Conservation (phyloP, 2,888 invertebrate genomes). For the Tinea pellionella region DNA sequence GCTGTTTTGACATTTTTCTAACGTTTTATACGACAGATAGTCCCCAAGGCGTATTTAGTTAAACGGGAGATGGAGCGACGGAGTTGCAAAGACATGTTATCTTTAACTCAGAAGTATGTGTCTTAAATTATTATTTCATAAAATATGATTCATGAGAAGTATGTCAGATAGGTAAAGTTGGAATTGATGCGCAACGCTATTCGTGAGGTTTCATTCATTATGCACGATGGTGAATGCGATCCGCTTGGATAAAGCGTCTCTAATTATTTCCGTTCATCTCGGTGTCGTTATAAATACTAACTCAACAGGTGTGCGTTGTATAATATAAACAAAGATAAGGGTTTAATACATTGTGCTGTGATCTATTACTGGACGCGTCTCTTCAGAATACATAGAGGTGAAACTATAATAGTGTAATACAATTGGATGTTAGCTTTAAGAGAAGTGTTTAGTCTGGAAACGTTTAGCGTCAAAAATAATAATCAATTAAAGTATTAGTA, state of each 20-base stretch:
- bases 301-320: slow-evolving; percentile 11
- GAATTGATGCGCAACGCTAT: slow-evolving; percentile 6
- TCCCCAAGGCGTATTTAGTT: no score
- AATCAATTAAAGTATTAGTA: no score
- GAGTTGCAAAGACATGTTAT: no score
- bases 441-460: no score
- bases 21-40: no score
- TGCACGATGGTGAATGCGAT: slow-evolving; percentile 49
- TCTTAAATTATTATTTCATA: not conserved
- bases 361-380: not conserved
- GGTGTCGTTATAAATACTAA: slow-evolving; percentile 8
- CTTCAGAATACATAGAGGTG: not conserved
- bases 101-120: no score
- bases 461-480: no score
- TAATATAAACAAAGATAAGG: slow-evolving; percentile 11
- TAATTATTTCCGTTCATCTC: slow-evolving; percentile 59
- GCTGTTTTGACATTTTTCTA: no score
- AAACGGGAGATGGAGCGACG: no score
- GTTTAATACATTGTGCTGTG: not conserved
- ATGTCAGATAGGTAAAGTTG: not conserved
- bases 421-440: no score
- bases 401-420: no score
- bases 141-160: not conserved
- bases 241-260: slow-evolving; percentile 52
- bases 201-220: slow-evolving; percentile 59